phyloP scores from a whole-genome alignment of 2,888 invertebrate genomes.

The Bruchidius siliquastri region DNA sequence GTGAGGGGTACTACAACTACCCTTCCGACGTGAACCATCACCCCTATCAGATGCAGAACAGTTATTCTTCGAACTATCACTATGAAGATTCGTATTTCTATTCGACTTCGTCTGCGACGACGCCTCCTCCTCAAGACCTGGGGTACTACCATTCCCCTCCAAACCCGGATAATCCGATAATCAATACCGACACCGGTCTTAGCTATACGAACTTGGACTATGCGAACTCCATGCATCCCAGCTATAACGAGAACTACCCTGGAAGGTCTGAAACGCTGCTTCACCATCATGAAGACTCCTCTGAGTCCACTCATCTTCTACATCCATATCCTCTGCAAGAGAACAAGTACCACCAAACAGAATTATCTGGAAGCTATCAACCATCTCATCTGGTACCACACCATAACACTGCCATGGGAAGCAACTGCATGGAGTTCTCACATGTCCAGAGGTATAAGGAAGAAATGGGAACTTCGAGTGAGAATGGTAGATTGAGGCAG shows the following conservation, averaged over 20 bases:
- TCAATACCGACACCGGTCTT: slow-evolving; percentile 79
- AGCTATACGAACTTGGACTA: slow-evolving; percentile 89
- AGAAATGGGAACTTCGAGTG: slow-evolving; percentile 42
- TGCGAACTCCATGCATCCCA: slow-evolving; percentile 48
- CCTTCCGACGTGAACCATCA: slow-evolving; percentile 34
- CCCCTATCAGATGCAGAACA: slow-evolving; percentile 43
- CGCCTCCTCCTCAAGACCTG: slow-evolving; percentile 43
- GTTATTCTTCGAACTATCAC: slow-evolving; percentile 43
- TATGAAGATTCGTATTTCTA: slow-evolving; percentile 45
- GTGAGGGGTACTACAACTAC: slow-evolving; percentile 42
- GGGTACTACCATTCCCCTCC: slow-evolving; percentile 52
- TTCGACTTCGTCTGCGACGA: slow-evolving; percentile 33
- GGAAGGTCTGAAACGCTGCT: slow-evolving; percentile 37
- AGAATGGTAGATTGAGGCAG: slow-evolving; percentile 39
- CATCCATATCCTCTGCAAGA: slow-evolving; percentile 49
- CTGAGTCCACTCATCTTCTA: slow-evolving; percentile 50
- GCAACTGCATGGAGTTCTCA: slow-evolving; percentile 53
- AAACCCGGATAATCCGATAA: slow-evolving; percentile 55
- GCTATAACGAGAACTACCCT: slow-evolving; percentile 35
- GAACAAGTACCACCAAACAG: slow-evolving; percentile 48
- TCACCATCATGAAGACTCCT: slow-evolving; percentile 54
- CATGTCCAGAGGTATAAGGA: slow-evolving; percentile 61
- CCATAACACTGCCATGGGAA: neutral
- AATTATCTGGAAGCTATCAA: slow-evolving; percentile 39
- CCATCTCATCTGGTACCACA: slow-evolving; percentile 40